These are phyloP conservation scores for Ptilodon capucinus DNA, from an alignment of 2,888 invertebrate genomes.

Conservation along the genomic window DNA sequence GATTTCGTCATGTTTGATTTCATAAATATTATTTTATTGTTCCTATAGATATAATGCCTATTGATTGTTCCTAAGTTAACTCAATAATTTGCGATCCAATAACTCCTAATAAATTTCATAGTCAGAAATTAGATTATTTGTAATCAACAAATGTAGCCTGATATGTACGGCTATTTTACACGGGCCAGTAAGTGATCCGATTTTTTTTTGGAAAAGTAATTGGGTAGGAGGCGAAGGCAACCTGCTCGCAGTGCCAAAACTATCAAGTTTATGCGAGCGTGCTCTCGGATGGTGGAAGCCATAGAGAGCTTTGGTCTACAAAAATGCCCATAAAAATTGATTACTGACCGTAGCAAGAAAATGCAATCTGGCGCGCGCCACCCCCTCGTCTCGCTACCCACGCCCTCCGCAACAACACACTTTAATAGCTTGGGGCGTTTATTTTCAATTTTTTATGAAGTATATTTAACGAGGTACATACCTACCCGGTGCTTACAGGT, in stretches of 20 bases:
- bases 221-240: neutral
- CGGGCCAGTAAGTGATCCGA: neutral
- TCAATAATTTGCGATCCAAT: too few relatives aligned
- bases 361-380: conserved; percentile 69
- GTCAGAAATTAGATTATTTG: neutral
- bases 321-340: conserved; percentile 78
- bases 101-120: too few relatives aligned
- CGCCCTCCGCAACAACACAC: conserved; percentile 35
- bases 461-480: conserved; percentile 46
- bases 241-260: neutral
- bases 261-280: conserved; percentile 8
- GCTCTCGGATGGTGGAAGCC: conserved; percentile 19
- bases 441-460: conserved; percentile 63
- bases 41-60: too few relatives aligned
- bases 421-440: conserved; percentile 64
- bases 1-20: too few relatives aligned
- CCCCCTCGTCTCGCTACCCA: conserved; percentile 25
- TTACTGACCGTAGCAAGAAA: conserved; percentile 75
- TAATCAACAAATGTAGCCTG: neutral
- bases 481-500: conserved; percentile 26
- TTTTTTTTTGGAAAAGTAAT: conserved; percentile 1
- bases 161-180: neutral
- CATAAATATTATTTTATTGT: too few relatives aligned
- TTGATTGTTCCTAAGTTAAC: too few relatives aligned
- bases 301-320: conserved; percentile 52